phyloP scores from a whole-genome alignment of 1,140 invertebrate genomes.

The Drosophila mojavensis region DNA sequence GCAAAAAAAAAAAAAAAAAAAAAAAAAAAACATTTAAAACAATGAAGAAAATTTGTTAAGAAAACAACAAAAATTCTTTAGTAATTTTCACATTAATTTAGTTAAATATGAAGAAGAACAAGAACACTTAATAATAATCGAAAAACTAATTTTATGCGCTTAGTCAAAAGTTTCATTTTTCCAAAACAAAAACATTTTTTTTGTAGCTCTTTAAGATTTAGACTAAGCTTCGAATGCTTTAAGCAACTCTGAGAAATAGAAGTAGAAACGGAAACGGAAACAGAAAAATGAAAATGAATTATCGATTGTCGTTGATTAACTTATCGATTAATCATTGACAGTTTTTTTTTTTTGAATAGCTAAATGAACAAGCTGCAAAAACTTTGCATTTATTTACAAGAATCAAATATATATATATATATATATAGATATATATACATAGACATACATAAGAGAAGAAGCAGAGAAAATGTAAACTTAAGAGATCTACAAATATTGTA shows the following conservation, averaged over 20 bases:
- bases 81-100: no score
- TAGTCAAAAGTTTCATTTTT: conserved; percentile 59
- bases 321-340: conserved; percentile 3
- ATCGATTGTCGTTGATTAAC: not conserved
- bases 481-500: conserved; percentile 28
- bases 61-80: no score
- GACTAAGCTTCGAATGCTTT: conserved; percentile 41
- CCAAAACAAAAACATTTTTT: not conserved
- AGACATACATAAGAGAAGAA: conserved; percentile 2
- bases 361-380: conserved; percentile 68
- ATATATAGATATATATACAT: no score
- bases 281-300: conserved; percentile 30
- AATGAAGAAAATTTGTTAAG: not conserved
- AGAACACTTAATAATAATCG: not conserved
- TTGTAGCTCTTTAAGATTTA: conserved; percentile 6
- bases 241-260: conserved; percentile 35
- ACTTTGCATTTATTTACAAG: conserved; percentile 69
- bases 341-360: conserved; percentile 19
- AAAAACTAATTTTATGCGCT: conserved; percentile 37
- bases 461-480: conserved; percentile 12
- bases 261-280: not conserved
- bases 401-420: not conserved
- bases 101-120: no score
- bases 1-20: conserved; percentile 33
- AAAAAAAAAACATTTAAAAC: not conserved